phyloP scores from a whole-genome alignment of 1,140 invertebrate genomes.

The Aphidius gifuensis region DNA sequence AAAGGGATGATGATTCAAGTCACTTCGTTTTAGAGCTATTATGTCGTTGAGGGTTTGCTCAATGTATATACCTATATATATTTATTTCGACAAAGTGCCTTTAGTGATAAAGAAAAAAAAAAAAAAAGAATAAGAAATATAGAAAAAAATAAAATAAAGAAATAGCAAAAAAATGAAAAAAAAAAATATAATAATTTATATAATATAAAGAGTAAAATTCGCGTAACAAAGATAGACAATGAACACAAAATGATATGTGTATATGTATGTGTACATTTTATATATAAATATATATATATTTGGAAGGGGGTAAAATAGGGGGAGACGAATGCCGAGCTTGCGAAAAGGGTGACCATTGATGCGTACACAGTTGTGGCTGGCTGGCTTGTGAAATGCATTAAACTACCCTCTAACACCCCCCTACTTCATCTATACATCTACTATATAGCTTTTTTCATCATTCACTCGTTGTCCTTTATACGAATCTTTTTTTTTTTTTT shows the following conservation, averaged over 20 bases:
- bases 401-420: constrained; percentile 30
- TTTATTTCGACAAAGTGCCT: too few relatives aligned
- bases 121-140: constrained; percentile 6
- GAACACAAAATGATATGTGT: too few relatives aligned
- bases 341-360: constrained; percentile 55
- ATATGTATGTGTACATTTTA: too few relatives aligned
- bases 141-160: constrained; percentile 17
- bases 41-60: constrained; percentile 33
- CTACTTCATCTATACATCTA: background rate
- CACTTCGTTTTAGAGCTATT: constrained; percentile 50
- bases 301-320: constrained; percentile 18
- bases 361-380: constrained; percentile 46
- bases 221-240: constrained; percentile 19
- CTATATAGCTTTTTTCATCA: background rate
- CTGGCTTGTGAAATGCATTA: constrained; percentile 52
- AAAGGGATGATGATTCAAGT: constrained; percentile 1
- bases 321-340: constrained; percentile 47
- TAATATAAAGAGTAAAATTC: constrained; percentile 8
- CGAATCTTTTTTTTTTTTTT: too few relatives aligned
- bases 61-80: background rate
- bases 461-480: too few relatives aligned
- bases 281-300: too few relatives aligned
- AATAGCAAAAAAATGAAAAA: constrained; percentile 1
- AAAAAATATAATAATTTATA: background rate
- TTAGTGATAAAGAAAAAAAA: constrained; percentile 11